Evolutionary conservation across 2,888 invertebrate genomes (phyloP).

Genomic region (Spilosoma lubricipeda): DNA sequence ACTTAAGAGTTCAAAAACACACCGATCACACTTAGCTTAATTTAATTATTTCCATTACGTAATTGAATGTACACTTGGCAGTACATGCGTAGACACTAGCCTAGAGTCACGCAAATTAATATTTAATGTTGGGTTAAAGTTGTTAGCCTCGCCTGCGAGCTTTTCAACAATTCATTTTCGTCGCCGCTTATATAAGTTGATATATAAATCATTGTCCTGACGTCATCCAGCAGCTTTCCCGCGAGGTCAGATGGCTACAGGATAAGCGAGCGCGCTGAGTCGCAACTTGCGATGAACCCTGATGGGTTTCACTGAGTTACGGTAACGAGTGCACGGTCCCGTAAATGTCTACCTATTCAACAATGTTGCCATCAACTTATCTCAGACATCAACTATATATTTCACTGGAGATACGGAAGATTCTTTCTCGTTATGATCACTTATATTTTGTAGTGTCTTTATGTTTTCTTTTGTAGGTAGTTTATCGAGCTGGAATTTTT

Average conservation of each 20-base stretch:
- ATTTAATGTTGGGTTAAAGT: conserved; percentile 11
- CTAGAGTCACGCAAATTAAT: conserved; percentile 16
- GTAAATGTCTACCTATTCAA: conserved; percentile 42
- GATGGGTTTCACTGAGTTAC: conserved; percentile 57
- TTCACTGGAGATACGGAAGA: conserved; percentile 28
- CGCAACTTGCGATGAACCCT: conserved; percentile 57
- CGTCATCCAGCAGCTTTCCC: conserved; percentile 47
- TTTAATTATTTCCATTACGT: conserved; percentile 6
- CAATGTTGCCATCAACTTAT: conserved; percentile 37
- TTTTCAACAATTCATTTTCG: conserved; percentile 12
- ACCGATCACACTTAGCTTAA: conserved; percentile 3
- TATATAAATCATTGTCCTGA: conserved; percentile 50
- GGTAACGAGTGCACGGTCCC: conserved; percentile 39
- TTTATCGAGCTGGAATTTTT: conserved; percentile 25
- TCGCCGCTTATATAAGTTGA: conserved; percentile 12
- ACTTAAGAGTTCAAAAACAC: not conserved
- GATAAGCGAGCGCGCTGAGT: conserved; percentile 56
- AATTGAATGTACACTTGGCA: conserved; percentile 7
- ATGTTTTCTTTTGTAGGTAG: conserved; percentile 8
- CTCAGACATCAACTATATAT: conserved; percentile 35
- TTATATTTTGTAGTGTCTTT: conserved; percentile 15
- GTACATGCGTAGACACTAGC: conserved; percentile 13
- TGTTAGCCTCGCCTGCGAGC: conserved; percentile 15
- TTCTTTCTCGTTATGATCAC: conserved; percentile 23
- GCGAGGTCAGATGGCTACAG: conserved; percentile 59